Conservation (phyloP, 2,797 vertebrate genomes). For the Cossypha heuglini region DNA sequence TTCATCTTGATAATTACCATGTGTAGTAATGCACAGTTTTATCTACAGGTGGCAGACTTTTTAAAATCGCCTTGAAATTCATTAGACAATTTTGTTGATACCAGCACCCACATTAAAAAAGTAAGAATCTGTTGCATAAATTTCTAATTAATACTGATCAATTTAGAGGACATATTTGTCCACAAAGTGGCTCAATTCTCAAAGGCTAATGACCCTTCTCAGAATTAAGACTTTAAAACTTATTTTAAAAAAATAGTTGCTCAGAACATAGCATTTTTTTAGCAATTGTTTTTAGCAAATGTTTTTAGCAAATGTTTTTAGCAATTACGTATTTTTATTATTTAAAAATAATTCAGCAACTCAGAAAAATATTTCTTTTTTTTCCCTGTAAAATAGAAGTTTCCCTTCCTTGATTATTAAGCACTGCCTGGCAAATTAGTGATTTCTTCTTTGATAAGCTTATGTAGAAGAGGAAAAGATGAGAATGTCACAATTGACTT, state of each 20-base stretch:
- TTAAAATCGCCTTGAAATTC: constrained; percentile 66
- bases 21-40: constrained; percentile 65
- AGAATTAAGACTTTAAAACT: constrained; percentile 50
- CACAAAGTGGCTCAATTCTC: constrained; percentile 63
- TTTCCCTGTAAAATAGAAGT: constrained; percentile 21
- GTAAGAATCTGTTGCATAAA: constrained; percentile 23
- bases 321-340: constrained; percentile 39
- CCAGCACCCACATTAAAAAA: constrained; percentile 56
- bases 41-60: constrained; percentile 74
- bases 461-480: constrained; percentile 46
- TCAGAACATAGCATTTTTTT: background rate
- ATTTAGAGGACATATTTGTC: constrained; percentile 68
- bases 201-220: constrained; percentile 65
- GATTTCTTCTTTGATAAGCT: constrained; percentile 60
- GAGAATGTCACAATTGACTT: constrained; percentile 14
- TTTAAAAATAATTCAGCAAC: constrained; percentile 51
- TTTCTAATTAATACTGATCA: constrained; percentile 65
- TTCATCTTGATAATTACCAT: constrained; percentile 62
- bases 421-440: constrained; percentile 9
- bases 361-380: constrained; percentile 17
- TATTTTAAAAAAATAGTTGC: background rate
- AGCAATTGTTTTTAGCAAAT: too few species aligned
- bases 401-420: constrained; percentile 61
- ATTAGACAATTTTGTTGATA: constrained; percentile 52
- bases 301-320: too few species aligned